Evolutionary conservation across 1,140 invertebrate genomes (phyloP).

Genomic region (Theocolax elegans): DNA sequence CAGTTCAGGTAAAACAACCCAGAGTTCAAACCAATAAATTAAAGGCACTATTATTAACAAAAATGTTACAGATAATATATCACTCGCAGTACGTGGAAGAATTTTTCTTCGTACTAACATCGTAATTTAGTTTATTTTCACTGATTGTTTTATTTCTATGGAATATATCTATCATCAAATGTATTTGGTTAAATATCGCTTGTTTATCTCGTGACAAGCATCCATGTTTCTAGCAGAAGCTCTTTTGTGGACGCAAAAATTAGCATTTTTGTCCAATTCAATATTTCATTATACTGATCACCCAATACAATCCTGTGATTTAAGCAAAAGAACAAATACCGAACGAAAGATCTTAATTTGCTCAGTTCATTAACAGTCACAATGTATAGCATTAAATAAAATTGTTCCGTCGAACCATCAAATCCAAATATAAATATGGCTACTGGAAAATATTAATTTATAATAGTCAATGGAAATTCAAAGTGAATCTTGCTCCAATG

Average conservation of each 20-base stretch:
- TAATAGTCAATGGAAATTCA: constrained; percentile 67
- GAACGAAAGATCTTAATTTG: too few species aligned
- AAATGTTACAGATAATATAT: constrained; percentile 68
- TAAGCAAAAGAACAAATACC: too few species aligned
- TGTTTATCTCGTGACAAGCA: too few species aligned
- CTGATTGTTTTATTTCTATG: too few species aligned
- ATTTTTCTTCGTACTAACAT: constrained; percentile 66
- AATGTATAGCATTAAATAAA: constrained; percentile 76
- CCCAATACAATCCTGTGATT: too few species aligned
- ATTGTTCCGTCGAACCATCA: constrained; percentile 69
- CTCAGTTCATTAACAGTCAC: constrained; percentile 76
- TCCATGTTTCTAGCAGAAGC: too few species aligned
- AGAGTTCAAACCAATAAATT: constrained; percentile 76
- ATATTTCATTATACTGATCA: too few species aligned
- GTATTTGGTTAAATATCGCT: too few species aligned
- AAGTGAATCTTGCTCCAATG: constrained; percentile 69
- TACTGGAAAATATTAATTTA: constrained; percentile 75
- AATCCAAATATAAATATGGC: constrained; percentile 71
- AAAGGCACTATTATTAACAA: constrained; percentile 70
- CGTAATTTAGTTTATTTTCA: too few species aligned
- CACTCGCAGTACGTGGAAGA: constrained; percentile 65
- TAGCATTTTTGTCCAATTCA: too few species aligned
- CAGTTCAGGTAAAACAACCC: constrained; percentile 74
- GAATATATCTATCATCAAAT: too few species aligned
- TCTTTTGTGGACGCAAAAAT: too few species aligned